Conservation (phyloP, 1,140 invertebrate species). For the Brachionus paranguensis region DNA sequence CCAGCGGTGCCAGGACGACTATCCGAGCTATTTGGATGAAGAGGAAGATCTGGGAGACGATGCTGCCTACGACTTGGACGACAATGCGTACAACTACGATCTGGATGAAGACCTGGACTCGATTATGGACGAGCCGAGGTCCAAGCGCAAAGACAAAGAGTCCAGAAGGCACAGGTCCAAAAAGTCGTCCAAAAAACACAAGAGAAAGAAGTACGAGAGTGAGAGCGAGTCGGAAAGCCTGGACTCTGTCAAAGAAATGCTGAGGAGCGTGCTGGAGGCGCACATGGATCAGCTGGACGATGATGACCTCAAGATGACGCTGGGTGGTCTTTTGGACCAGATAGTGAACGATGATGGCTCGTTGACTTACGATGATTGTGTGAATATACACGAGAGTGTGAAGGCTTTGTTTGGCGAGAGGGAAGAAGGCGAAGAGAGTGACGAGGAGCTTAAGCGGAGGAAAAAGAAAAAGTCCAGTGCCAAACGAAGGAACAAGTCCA, state of each 20-base stretch:
- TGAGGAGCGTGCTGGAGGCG: background rate
- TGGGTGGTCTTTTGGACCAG: background rate
- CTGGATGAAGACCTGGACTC: conserved; percentile 11
- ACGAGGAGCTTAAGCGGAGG: background rate
- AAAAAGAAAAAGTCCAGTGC: conserved; percentile 20
- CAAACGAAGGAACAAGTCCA: background rate
- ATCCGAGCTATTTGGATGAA: background rate
- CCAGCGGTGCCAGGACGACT: background rate
- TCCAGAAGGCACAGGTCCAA: background rate
- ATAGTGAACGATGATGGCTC: conserved; percentile 19
- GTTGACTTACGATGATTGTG: conserved; percentile 29
- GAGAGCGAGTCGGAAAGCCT: background rate
- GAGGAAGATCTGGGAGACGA: background rate
- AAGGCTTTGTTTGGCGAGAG: conserved; percentile 13
- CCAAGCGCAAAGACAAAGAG: background rate
- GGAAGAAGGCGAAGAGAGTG: background rate
- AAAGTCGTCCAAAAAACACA: conserved; percentile 17
- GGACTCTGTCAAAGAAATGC: background rate
- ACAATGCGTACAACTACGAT: conserved; percentile 13
- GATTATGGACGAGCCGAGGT: conserved; percentile 22
- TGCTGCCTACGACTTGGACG: conserved; percentile 18
- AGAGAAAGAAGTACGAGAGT: background rate
- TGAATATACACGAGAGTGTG: background rate
- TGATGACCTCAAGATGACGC: background rate
- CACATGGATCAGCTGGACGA: background rate